Base-by-base conservation (phyloP, 2,113 vertebrate genomes). In the Ciconia boyciana region DNA sequence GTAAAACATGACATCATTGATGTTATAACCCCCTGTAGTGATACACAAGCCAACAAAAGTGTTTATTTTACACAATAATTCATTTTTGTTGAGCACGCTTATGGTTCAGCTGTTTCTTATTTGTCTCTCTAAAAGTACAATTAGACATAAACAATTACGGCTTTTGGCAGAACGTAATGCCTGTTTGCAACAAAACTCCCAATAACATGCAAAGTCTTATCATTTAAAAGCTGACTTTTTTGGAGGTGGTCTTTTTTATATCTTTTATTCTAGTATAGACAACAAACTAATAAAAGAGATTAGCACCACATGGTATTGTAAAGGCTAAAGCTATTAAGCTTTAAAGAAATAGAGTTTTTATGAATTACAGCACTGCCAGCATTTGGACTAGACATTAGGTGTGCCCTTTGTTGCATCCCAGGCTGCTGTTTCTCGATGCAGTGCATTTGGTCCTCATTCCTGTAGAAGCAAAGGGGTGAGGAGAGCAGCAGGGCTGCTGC, bases 1-100 rank as follows among this genome's bases (percentile, higher is more conserved):
- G 97, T 99, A 98, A 95, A 99, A 99, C 96, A 97, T 98, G 54
- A 99, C 98, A 95, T 99, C 99, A 70, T 99, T 99, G 91, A 99
- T 97, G 92, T 99, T 99, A 96, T 99, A 99, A 89, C 99, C 98
- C 99, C 99, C 99, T 99, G 94, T 14, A 89, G 88, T 16, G 75
- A 91, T 34, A 93, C 43, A 87, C 43, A 91, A 91, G 60, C 76
- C 91, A 93, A 86, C 31, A 72, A 70, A 7, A 81, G 52, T 83
- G 70, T 91, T 96, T 94, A 69, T 80, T 89, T 95, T 83, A 91
- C 26, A 69, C 69, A 87, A 43, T 43, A 93, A 90, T 64, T 86
- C 85, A 55, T 93, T 85, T 69, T 55, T 80, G 28, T 46, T 25
- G 26, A 93, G 60, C n/a, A 58, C 29, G 55, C 41, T 95, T 81